Conservation (phyloP, 2,797 vertebrate species). For the Hapalemur alaotrensis region DNA sequence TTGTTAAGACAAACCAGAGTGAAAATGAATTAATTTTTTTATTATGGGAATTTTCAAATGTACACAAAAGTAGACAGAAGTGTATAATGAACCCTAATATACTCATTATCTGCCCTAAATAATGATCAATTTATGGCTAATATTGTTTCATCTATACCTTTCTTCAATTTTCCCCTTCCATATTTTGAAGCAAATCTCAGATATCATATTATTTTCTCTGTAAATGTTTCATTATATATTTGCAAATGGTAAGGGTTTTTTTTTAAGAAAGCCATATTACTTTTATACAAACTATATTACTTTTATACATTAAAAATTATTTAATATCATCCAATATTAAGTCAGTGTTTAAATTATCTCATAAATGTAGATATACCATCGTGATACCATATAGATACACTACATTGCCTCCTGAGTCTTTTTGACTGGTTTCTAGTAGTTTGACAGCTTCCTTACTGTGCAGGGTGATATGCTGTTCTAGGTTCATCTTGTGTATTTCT, state of each 20-base stretch:
- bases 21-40: background rate
- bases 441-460: background rate
- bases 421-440: background rate
- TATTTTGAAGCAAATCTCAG: slow-evolving; percentile 21
- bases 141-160: background rate
- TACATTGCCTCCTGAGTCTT: background rate
- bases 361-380: background rate
- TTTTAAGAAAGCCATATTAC: background rate
- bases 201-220: background rate
- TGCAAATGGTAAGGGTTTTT: slow-evolving; percentile 22
- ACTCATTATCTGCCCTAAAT: background rate
- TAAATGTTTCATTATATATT: slow-evolving; percentile 29
- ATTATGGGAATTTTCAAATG: background rate
- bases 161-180: background rate
- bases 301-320: background rate
- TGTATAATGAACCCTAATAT: background rate
- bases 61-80: background rate
- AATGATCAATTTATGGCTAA: background rate
- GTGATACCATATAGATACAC: background rate
- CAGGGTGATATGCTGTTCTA: background rate
- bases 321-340: background rate
- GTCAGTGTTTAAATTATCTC: background rate
- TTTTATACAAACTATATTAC: background rate
- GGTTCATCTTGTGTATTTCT: background rate
- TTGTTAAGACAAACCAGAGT: background rate